Base-by-base conservation (phyloP, 1,140 invertebrate genomes). In the Drosophila ercepeae region DNA sequence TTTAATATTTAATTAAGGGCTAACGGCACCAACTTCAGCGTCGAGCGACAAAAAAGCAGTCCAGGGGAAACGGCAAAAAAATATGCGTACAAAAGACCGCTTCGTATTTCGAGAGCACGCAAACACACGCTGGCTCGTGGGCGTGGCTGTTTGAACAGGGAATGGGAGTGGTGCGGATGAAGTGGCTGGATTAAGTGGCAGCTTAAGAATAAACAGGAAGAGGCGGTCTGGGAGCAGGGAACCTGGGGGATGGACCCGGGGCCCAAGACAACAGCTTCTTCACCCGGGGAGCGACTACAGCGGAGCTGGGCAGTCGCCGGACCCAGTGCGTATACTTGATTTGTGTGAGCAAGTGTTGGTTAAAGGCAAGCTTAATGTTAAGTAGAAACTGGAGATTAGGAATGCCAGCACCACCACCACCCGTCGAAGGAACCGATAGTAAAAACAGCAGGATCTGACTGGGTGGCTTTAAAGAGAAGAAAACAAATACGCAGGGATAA, bases 1-100 rank as follows among this genome's bases (percentile, higher is more conserved):
- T 88, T 86, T 86, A 86, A 86, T 86, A 86, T 86, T 86, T 86
- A 86, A 86, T 86, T 86, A 86, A 82, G 83, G 81, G 77, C 77
- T 76, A 75, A 81, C 73, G 54, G 73, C 54, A 45, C 16, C 69
- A 55, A 8, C 21, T 58, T 32, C 16, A 51, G 8, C 7, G 21
- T 29, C 34, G 25, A 50, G 49, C 51, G 45, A 59, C 46, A 70
- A 54, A 63, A 36, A 49, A 41, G 34, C n/a, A 59, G 53, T 32
- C 27, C 27, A 48, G 55, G 41, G 11, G 29, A 32, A 72, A 41
- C 51, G 54, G 63, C 41, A 61, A 69, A 64, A 59, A 81, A 51
- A 49, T 73, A 55, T 18, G 29, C 29, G 29, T 32, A 32, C 29
- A n/a, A n/a, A 11, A 32, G 29, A 11, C 29, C 29, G 29, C 11